Conservation (phyloP, 1,140 invertebrate species). For the Hycleus phaleratus region DNA sequence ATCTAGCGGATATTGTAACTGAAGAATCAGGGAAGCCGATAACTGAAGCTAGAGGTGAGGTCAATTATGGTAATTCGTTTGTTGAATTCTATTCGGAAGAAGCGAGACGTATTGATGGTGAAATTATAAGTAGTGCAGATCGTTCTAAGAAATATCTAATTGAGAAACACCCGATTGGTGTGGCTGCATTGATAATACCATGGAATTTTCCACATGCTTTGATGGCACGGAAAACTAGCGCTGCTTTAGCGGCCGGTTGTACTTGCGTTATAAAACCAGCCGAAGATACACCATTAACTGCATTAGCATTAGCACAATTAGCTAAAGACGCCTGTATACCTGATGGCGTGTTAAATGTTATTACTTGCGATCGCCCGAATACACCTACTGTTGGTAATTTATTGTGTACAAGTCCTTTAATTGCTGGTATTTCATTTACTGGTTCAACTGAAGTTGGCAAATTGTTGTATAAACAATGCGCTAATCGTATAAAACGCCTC, state of each 20-base stretch:
- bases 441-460: conserved; percentile 86
- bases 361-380: conserved; percentile 73
- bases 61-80: conserved; percentile 87
- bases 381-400: conserved; percentile 74
- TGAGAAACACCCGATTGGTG: conserved; percentile 87
- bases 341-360: conserved; percentile 80
- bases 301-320: conserved; percentile 75
- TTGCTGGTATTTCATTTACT: conserved; percentile 93
- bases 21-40: conserved; percentile 90
- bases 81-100: conserved; percentile 97
- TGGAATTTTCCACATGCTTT: conserved; percentile 99
- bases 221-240: conserved; percentile 93
- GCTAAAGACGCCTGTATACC: conserved; percentile 76
- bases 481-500: conserved; percentile 81
- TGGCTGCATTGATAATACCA: conserved; percentile 92
- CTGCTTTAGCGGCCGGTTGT: conserved; percentile 88
- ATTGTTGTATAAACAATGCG: conserved; percentile 77
- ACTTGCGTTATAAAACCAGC: conserved; percentile 94
- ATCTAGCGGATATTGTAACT: conserved; percentile 78
- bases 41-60: conserved; percentile 79
- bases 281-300: conserved; percentile 93
- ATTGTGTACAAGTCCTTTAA: conserved; percentile 74
- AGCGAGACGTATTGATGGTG: conserved; percentile 82
- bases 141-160: conserved; percentile 76
- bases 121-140: conserved; percentile 70